Base-by-base conservation (phyloP, 2,888 invertebrate species). In the Drosophila nr. medialis region DNA sequence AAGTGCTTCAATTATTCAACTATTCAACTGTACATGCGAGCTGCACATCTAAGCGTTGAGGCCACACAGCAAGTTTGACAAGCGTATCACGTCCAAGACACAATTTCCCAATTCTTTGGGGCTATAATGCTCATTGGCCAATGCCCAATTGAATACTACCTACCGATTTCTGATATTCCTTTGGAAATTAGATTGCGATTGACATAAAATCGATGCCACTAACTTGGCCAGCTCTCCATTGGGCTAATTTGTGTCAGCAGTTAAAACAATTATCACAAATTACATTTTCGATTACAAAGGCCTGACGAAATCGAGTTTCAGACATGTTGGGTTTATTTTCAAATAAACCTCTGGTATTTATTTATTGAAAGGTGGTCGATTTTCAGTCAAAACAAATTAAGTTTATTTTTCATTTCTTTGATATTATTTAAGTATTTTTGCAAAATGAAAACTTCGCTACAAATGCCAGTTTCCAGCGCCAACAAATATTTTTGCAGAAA, bases 171-270 rank as follows among this genome's bases (percentile, higher is more conserved):
- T 48, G 24, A 30, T 30, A 15, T 24, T 18, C 30, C 61, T 24
- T 38, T 8, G 50, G 45, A 45, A 61, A 68, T 61, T 68, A 38
- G 64, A 61, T 63, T 64, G 61, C 53, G 72, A 45, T 69, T 80
- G 86, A 83, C 86, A 83, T 36, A 72, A 88, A 88, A 83, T 83
- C 83, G 67, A 83, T 88, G 30, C 42, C 42, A 27, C 40, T 21
- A 32, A 24, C 29, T 30, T 48, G 55, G 18, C 73, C 32, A 21
- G 5, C 54, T 27, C 36, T 42, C 48, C 3, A 34, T n/a, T 42
- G 24, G 54, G 34, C 54, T 51, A 48, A 61, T 62, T 58, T 45
- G 51, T 71, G 38, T 36, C 54, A 2, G 40, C 27, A 34, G 24
- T n/a, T 62, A 6, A 69, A 40, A 34, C 13, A 36, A 45, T 45